These are phyloP conservation scores for Rhinichthys osculus DNA, from an alignment of 2,797 vertebrate genomes.

Conservation along the genomic window DNA sequence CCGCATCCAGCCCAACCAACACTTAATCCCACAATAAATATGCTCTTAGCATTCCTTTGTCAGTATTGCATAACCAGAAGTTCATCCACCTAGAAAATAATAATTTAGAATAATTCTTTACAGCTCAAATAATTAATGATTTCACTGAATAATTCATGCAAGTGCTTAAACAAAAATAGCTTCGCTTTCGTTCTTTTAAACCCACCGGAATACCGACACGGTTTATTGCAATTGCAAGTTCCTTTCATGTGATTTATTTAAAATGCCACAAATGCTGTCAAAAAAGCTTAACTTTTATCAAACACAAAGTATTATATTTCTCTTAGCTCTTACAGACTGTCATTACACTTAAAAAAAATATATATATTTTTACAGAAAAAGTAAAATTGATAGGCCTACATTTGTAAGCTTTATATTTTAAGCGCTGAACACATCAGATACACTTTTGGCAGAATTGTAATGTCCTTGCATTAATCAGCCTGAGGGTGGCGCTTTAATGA, in stretches of 20 bases:
- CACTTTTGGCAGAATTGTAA: too few species aligned
- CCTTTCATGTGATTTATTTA: neutral
- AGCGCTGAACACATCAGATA: too few species aligned
- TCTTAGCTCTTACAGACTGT: neutral
- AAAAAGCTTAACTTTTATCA: neutral
- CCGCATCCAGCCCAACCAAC: neutral
- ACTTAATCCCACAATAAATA: conserved; percentile 1
- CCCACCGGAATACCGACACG: neutral
- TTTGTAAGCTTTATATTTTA: too few species aligned
- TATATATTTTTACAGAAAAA: neutral
- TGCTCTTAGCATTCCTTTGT: neutral
- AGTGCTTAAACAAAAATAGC: neutral
- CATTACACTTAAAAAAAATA: neutral
- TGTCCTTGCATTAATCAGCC: too few species aligned
- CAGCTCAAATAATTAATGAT: neutral
- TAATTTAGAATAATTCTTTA: neutral
- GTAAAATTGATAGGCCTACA: too few species aligned
- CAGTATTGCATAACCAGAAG: conserved; percentile 7
- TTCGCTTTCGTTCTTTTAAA: neutral
- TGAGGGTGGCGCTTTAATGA: too few species aligned
- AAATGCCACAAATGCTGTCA: neutral
- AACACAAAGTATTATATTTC: neutral
- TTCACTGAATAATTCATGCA: neutral
- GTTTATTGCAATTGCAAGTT: neutral
- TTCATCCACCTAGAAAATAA: conserved; percentile 10